Evolutionary conservation across 2,888 invertebrate genomes (phyloP), one percentile per base, ranked within the genome.

Genomic region (Osmoderma eremita): DNA sequence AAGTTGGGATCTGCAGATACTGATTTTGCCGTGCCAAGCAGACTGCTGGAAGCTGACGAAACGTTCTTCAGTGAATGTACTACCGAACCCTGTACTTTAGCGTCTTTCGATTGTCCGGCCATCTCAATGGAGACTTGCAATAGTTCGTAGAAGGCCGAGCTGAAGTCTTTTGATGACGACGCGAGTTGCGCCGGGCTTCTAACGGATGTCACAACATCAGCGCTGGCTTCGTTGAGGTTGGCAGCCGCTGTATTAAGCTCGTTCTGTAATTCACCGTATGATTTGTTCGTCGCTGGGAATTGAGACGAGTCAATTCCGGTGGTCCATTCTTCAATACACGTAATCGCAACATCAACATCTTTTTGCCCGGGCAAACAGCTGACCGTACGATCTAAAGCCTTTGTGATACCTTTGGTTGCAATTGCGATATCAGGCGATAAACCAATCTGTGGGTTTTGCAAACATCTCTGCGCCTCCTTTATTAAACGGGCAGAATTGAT

Each of bases 341-440:
- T 88, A 74, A 96, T 88, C 0, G 95, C 94, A 17, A 90, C 88
- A 79, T 98, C 97, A n/a, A 98, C 91, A 78, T 97, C 97, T 63
- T 91, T 90, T 80, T 97, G 96, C 0, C 97, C 96, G 0, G 98
- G 97, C 48, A 98, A 87, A 70, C 94, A 94, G 72, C 92, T 91
- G 62, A 97, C 88, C 72, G 91, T 90, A 71, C 86, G 87, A 74
- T 88, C 88, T 61, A 91, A 81, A 0, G 85, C 82, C 67, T 76
- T 79, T 0, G 84, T 81, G 0, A 94, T 90, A 70, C 90, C 89
- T 74, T 90, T 90, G 2, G 91, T 91, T 0, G 92, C 90, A 70
- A 88, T 87, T 10, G 90, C 89, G 48, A 97, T 84, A 72, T 86
- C 83, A 0, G 88, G 86, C 3, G 87, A 86, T 70, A 86, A 83